phyloP scores from a whole-genome alignment of 1,140 invertebrate genomes.

The Cotesia chilonis region DNA sequence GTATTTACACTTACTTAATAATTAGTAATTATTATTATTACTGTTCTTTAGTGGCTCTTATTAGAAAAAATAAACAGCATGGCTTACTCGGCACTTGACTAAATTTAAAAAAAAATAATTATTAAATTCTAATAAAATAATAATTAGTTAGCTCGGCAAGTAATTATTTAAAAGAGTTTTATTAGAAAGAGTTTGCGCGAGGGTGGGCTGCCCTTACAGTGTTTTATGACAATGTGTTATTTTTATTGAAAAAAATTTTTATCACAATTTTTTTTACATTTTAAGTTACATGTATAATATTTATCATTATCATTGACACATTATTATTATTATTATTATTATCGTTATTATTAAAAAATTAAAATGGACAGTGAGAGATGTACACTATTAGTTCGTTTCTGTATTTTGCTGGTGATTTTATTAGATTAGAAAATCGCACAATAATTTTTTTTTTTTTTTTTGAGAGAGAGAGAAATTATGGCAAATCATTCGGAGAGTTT shows the following conservation, averaged over 20 bases:
- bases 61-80: slow-evolving; percentile 33
- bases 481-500: slow-evolving; percentile 22
- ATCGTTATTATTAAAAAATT: too few relatives aligned
- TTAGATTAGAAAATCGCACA: slow-evolving; percentile 31
- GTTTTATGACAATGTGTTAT: slow-evolving; percentile 29
- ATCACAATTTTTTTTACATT: slow-evolving; percentile 21
- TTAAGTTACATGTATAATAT: too few relatives aligned
- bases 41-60: slow-evolving; percentile 13
- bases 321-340: too few relatives aligned
- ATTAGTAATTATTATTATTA: too few relatives aligned
- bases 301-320: too few relatives aligned
- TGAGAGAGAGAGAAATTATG: slow-evolving; percentile 15
- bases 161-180: slow-evolving; percentile 12
- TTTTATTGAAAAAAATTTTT: slow-evolving; percentile 22
- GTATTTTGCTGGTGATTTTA: slow-evolving; percentile 20
- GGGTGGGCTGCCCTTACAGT: slow-evolving; percentile 62
- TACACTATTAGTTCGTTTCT: slow-evolving; percentile 28
- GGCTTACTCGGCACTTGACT: slow-evolving; percentile 33
- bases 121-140: slow-evolving; percentile 18
- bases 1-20: neutral
- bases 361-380: slow-evolving; percentile 26
- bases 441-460: neutral
- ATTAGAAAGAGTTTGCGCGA: slow-evolving; percentile 60
- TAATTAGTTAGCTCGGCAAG: too few relatives aligned
- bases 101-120: slow-evolving; percentile 19